Conservation (phyloP, 1,140 invertebrate genomes). For the Leptinotarsa texana region DNA sequence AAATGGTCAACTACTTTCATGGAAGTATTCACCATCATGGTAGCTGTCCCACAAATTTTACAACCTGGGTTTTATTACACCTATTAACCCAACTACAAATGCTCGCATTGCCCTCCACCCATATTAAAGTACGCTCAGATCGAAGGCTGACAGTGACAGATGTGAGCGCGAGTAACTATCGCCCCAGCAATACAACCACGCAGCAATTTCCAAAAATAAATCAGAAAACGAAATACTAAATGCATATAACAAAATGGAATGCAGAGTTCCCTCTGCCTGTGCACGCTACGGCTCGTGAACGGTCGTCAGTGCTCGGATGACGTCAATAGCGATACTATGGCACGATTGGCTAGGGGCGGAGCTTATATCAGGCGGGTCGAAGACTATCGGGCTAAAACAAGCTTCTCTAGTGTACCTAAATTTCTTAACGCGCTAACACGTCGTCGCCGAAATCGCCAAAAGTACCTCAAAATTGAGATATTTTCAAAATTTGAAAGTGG, state of each 20-base stretch:
- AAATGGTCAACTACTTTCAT: constrained; percentile 9
- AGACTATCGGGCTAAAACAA: constrained; percentile 41
- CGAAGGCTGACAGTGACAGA: not conserved
- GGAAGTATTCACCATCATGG: constrained; percentile 14
- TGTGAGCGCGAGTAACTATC: not conserved
- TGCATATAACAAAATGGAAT: constrained; percentile 54
- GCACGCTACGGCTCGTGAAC: constrained; percentile 34
- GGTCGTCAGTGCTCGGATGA: constrained; percentile 46
- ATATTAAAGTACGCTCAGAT: not conserved
- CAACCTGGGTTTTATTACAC: constrained; percentile 11
- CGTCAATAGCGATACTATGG: constrained; percentile 45
- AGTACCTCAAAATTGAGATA: constrained; percentile 30
- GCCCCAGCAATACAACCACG: not conserved
- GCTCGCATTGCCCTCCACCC: constrained; percentile 5
- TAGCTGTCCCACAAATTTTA: not conserved
- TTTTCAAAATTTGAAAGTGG: constrained; percentile 40
- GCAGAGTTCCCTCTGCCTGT: constrained; percentile 41
- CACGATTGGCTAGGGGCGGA: constrained; percentile 52
- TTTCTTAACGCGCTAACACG: constrained; percentile 44
- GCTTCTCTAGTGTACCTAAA: constrained; percentile 46
- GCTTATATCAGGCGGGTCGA: constrained; percentile 51
- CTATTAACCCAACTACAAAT: constrained; percentile 16
- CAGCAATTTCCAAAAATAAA: constrained; percentile 39
- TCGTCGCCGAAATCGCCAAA: constrained; percentile 35
- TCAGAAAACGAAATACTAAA: constrained; percentile 39